Conservation (phyloP, 2,113 vertebrate species). For the Clarias macrocephalus region DNA sequence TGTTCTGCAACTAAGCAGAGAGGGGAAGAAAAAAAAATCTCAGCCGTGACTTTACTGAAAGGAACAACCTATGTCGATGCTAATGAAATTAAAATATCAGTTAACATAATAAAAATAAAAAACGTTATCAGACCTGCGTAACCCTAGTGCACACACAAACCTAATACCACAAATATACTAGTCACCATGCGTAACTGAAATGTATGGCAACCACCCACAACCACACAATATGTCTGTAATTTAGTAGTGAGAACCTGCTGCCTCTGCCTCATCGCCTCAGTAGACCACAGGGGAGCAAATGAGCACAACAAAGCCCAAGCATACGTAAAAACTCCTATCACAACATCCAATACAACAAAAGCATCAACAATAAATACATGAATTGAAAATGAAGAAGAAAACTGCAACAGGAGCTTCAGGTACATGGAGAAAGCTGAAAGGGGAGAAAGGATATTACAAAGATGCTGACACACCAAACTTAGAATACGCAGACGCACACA, state of each 20-base stretch:
- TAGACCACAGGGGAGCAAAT: slow-evolving; percentile 3
- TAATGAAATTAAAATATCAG: slow-evolving; percentile 6
- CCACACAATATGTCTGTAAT: slow-evolving; percentile 13
- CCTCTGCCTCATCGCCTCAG: neutral
- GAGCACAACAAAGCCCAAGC: slow-evolving; percentile 10
- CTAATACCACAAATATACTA: slow-evolving; percentile 20
- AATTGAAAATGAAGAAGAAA: neutral
- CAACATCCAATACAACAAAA: slow-evolving; percentile 27
- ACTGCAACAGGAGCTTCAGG: neutral
- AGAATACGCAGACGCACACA: neutral
- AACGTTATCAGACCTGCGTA: neutral
- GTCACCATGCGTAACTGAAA: slow-evolving; percentile 16
- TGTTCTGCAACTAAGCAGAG: neutral
- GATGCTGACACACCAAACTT: neutral
- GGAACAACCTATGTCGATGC: neutral
- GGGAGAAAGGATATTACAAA: neutral
- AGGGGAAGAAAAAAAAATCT: neutral
- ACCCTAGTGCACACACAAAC: neutral
- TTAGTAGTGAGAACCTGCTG: slow-evolving; percentile 22
- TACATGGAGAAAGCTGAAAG: slow-evolving; percentile 25
- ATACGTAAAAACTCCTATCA: slow-evolving; percentile 12
- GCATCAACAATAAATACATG: slow-evolving; percentile 49
- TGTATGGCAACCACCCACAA: slow-evolving; percentile 20
- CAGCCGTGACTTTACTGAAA: neutral
- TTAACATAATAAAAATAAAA: neutral